Conservation (phyloP, 2,888 invertebrate genomes). For the Phrixothrix hirtus region DNA sequence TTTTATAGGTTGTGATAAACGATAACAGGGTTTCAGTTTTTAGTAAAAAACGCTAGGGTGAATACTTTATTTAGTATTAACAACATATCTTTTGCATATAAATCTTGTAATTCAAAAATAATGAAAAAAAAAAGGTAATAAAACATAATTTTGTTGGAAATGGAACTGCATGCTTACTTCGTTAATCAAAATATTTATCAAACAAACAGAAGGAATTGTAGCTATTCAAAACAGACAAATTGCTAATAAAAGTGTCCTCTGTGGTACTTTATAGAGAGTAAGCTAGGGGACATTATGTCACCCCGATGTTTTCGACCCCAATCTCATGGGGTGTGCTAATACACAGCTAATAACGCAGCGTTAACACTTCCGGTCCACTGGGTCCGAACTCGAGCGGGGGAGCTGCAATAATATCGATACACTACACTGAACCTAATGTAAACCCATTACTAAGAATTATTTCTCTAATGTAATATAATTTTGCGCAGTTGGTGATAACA, state of each 20-base stretch:
- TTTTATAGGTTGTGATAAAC: too few species aligned
- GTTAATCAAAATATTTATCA: neutral
- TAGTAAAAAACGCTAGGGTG: too few species aligned
- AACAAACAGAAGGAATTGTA: constrained; percentile 1
- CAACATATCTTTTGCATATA: too few species aligned
- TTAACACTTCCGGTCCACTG: constrained; percentile 58
- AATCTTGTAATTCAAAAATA: too few species aligned
- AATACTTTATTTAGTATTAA: too few species aligned
- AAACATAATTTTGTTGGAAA: too few species aligned
- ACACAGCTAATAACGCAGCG: constrained; percentile 57
- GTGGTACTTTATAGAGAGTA: constrained; percentile 26
- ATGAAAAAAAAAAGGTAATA: too few species aligned
- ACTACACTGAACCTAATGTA: constrained; percentile 32
- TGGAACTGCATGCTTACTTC: too few species aligned
- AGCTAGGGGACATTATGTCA: constrained; percentile 34
- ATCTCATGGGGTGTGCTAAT: constrained; percentile 54
- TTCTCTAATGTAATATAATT: constrained; percentile 30
- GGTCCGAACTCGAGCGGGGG: constrained; percentile 37
- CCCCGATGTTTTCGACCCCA: constrained; percentile 43
- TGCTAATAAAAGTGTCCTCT: constrained; percentile 37
- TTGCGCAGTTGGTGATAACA: constrained; percentile 25
- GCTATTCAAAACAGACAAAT: constrained; percentile 34
- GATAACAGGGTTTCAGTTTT: too few species aligned
- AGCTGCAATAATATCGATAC: constrained; percentile 30
- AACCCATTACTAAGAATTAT: constrained; percentile 33